Evolutionary conservation across 2,888 invertebrate species (phyloP), one percentile per base, ranked within the genome.

Genomic region (Eudasyphora cyanicolor): DNA sequence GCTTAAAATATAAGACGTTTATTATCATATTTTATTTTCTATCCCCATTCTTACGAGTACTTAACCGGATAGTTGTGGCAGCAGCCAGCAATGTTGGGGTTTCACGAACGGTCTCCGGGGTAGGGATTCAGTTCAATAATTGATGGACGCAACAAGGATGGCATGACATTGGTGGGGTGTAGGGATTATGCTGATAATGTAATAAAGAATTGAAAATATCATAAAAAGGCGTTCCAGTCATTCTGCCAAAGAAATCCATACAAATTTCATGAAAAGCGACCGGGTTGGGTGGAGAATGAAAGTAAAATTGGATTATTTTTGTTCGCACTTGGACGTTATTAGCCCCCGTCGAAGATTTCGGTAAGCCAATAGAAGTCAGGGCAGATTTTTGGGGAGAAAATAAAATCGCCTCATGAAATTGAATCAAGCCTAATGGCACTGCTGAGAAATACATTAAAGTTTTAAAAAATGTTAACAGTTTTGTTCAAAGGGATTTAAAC

Each of bases 1-100:
- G 64, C 77, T 79, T 29, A 64, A 29, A 74, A 73, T 75, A 19
- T 67, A 81, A 67, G 64, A 60, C 24, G 69, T 67, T 64, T 67
- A 67, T 67, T 67, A 67, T 67, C 67, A 67, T 67, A 67, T 67
- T 67, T 67, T 67, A 67, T 67, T 42, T 24, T 67, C 60, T 60
- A 29, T 67, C 38, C 42, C 21, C 38, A 14, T 67, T 67, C 42
- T 42, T 45, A 2, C 51, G 5, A 10, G 14, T 24, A 57, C 24
- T 57, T 24, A 27, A 2, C 27, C 0, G 12, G 38, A 67, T 67
- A 67, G 38, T 67, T 67, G 67, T 14, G 1, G 27, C 17, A 38
- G n/a, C n/a, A 12, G 67, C 14, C 64, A 62, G 62, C 27, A 21
- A n/a, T 51, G 51, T 17, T 19, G 5, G 2, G 21, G 57, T n/a